phyloP scores from a whole-genome alignment of 2,797 vertebrate genomes.

The Octomys mimax region DNA sequence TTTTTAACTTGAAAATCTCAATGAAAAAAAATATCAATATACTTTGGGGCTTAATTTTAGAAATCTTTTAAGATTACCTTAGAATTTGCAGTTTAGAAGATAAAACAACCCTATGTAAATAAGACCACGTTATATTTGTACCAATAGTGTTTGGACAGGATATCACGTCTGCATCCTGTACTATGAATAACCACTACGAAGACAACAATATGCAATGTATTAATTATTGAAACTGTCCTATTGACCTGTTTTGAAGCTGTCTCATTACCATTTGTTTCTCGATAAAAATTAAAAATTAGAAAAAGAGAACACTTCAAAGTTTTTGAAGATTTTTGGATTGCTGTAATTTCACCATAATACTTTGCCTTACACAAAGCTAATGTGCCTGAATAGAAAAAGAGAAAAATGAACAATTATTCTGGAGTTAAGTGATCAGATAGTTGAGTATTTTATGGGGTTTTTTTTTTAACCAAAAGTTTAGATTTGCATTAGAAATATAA shows the following conservation, averaged over 20 bases:
- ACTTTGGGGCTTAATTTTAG: constrained; percentile 58
- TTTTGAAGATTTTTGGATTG: neutral
- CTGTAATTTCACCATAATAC: neutral
- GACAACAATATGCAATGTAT: no score
- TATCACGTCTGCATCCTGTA: no score
- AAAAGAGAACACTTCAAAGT: neutral
- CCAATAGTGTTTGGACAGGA: no score
- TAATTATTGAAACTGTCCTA: no score
- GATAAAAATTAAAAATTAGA: no score
- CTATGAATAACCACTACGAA: no score
- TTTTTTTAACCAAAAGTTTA: neutral
- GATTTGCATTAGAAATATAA: neutral
- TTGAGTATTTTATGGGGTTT: neutral
- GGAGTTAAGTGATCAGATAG: neutral
- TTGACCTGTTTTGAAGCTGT: no score
- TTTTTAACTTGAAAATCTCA: constrained; percentile 29
- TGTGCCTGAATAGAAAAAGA: neutral
- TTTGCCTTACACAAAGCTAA: neutral
- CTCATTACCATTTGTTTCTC: no score
- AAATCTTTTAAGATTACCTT: constrained; percentile 24
- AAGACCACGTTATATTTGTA: neutral
- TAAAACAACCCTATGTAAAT: neutral
- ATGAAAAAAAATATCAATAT: constrained; percentile 7
- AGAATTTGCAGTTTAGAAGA: constrained; percentile 1
- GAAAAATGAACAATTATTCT: neutral